Conservation (phyloP, 35 echinoderm and acorn worm genomes). For the Lytechinus variegatus region DNA sequence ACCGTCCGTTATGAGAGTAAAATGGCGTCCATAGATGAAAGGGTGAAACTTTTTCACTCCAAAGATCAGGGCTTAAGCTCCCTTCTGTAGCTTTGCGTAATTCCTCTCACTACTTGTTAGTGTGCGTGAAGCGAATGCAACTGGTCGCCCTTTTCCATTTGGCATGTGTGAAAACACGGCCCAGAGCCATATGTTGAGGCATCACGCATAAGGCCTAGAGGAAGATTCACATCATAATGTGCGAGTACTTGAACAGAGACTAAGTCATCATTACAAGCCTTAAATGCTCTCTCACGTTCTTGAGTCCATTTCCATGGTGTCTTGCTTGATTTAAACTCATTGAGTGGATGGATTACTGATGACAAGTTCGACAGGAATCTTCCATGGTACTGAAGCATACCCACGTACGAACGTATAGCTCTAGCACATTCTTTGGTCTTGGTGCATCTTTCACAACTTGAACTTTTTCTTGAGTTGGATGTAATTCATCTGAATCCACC, state of each 20-base stretch:
- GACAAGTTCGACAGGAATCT: slow-evolving; percentile 67
- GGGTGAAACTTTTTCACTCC: slow-evolving; percentile 73
- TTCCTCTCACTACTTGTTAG: slow-evolving; percentile 69
- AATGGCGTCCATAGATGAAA: slow-evolving; percentile 60
- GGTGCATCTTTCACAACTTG: slow-evolving; percentile 51
- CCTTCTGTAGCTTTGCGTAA: slow-evolving; percentile 81
- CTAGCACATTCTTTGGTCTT: slow-evolving; percentile 55
- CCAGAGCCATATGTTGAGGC: slow-evolving; percentile 55
- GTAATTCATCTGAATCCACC: slow-evolving; percentile 65
- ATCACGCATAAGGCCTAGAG: slow-evolving; percentile 10
- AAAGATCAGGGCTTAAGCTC: slow-evolving; percentile 66
- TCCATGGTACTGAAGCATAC: slow-evolving; percentile 61
- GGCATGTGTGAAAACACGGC: slow-evolving; percentile 58
- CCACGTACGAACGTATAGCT: slow-evolving; percentile 54
- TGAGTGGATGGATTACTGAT: slow-evolving; percentile 54
- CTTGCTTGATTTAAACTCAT: slow-evolving; percentile 55
- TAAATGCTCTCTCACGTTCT: slow-evolving; percentile 52
- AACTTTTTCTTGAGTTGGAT: slow-evolving; percentile 64
- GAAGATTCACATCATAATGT: slow-evolving; percentile 59
- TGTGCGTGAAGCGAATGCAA: slow-evolving; percentile 68
- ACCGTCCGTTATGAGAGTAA: slow-evolving; percentile 84
- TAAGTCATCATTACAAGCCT: slow-evolving; percentile 46
- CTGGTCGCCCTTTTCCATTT: slow-evolving; percentile 54
- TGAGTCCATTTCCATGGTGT: slow-evolving; percentile 59
- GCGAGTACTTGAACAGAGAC: slow-evolving; percentile 53